Evolutionary conservation across 2,113 vertebrate genomes (phyloP), one percentile per base, ranked within the genome.

Genomic region (Spea bombifrons): DNA sequence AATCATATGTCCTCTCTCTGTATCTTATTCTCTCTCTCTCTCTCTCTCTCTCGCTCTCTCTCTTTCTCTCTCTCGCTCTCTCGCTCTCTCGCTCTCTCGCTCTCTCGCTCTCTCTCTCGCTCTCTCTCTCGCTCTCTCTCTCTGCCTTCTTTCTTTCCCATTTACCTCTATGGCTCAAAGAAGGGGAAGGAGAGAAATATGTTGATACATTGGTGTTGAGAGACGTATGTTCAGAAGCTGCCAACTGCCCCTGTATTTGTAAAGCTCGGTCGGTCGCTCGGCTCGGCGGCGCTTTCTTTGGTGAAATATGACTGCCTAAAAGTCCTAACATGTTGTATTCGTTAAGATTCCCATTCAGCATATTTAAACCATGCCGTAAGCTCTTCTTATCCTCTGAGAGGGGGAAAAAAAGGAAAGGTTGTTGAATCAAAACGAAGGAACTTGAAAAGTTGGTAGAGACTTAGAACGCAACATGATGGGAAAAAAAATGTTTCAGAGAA

Each of bases 171-270:
- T 4, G 55, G 55, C 10, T 59, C 55, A 13, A 13, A 9, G 10
- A 8, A 13, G 55, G 4, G 55, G 55, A 67, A 67, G 47, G 4
- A 69, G 67, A n/a, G 44, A 8, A 69, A 55, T 66, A 16, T 30
- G 5, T 12, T 47, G 50, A 30, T 45, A 5, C 45, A 61, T 44
- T n/a, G 30, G 15, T 47, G 70, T 43, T 73, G 63, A 66, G 44
- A 59, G 52, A 17, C 73, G 16, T 44, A 73, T 66, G 46, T 67
- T 80, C 49, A n/a, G 68, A 53, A 10, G 8, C 83, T 86, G 86
- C 84, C 84, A 87, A 86, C 67, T 83, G 79, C 75, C 86, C 66
- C 84, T 86, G 84, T 86, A 84, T 85, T 83, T 84, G 76, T 76
- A 67, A 70, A 75, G 80, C 74, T 71, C 30, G 30, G 30, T 30